These are phyloP conservation scores for Cuculus canorus DNA, from an alignment of 2,797 vertebrate species.

Conservation along the genomic window DNA sequence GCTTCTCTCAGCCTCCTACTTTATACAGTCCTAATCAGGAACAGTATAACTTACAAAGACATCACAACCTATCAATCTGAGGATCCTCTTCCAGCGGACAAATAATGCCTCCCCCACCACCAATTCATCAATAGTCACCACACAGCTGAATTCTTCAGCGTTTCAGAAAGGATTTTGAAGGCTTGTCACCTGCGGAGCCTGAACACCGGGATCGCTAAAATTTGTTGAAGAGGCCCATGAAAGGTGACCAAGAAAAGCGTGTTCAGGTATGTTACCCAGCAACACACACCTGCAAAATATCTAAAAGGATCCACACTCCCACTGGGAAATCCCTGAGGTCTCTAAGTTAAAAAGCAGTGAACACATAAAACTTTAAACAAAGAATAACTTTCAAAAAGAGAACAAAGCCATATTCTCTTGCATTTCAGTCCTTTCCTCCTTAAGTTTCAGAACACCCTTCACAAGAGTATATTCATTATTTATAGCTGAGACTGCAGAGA, in stretches of 20 bases:
- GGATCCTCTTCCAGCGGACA: neutral
- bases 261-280: neutral
- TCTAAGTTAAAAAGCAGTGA: neutral
- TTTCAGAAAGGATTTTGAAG: neutral
- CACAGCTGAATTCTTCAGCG: neutral
- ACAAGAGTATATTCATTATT: neutral
- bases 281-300: neutral
- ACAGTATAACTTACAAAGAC: neutral
- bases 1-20: neutral
- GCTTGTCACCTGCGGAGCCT: neutral
- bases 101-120: neutral
- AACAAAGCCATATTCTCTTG: neutral
- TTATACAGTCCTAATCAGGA: neutral
- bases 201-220: neutral
- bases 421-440: neutral
- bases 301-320: neutral
- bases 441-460: neutral
- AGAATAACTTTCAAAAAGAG: neutral
- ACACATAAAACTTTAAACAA: neutral
- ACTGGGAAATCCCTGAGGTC: neutral
- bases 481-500: neutral
- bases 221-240: neutral
- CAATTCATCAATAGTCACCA: neutral
- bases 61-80: neutral
- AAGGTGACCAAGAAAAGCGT: neutral